phyloP scores from a whole-genome alignment of 1,140 invertebrate genomes.

The Drosophila oshimai region DNA sequence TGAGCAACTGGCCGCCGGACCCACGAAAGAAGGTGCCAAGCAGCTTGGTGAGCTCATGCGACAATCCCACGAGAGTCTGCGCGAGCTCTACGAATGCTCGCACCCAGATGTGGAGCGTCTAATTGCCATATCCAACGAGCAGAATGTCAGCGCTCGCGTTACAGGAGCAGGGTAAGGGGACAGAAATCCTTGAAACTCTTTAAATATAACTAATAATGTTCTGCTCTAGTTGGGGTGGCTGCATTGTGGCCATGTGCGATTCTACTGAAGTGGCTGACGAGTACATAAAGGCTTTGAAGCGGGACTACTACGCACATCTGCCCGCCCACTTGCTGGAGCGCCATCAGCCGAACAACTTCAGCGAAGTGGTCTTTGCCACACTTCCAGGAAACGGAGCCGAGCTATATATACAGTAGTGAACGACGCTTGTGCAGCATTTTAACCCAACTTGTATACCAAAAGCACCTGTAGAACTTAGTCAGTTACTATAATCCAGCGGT shows the following conservation, averaged over 20 bases:
- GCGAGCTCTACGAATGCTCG: constrained; percentile 96
- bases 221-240: constrained; percentile 95
- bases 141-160: constrained; percentile 92
- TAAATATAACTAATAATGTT: not conserved
- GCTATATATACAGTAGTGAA: constrained; percentile 68
- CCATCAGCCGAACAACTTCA: constrained; percentile 79
- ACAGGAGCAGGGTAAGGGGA: constrained; percentile 93
- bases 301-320: constrained; percentile 87
- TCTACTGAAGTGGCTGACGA: constrained; percentile 86
- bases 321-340: constrained; percentile 63
- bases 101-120: constrained; percentile 94
- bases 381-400: constrained; percentile 84
- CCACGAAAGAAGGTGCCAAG: constrained; percentile 39
- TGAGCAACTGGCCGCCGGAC: constrained; percentile 55
- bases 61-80: constrained; percentile 93
- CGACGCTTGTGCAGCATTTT: not conserved
- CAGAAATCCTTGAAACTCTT: fast-evolving
- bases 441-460: constrained; percentile 12
- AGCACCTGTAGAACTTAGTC: constrained; percentile 19
- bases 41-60: constrained; percentile 93
- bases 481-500: constrained; percentile 1
- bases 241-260: constrained; percentile 93
- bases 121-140: constrained; percentile 89
- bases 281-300: constrained; percentile 89
- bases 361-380: constrained; percentile 85